phyloP scores from a whole-genome alignment of 2,113 vertebrate genomes.

The Chaetura pelagica region DNA sequence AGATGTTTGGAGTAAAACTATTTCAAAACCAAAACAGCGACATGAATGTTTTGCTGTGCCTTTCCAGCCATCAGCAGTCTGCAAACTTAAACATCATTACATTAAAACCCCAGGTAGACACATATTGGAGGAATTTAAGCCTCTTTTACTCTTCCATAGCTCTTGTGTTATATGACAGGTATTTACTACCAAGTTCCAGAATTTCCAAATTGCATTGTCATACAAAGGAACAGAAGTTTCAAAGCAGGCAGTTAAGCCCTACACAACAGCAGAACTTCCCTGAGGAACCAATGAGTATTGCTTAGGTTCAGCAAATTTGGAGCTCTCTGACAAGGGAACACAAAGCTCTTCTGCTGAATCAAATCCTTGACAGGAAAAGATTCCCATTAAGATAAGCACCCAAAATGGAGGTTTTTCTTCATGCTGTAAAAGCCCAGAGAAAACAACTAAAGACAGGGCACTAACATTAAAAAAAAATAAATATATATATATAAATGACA shows the following conservation, averaged over 20 bases:
- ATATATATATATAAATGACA: not conserved
- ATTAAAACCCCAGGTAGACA: not conserved
- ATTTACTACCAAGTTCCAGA: not conserved
- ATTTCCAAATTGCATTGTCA: not conserved
- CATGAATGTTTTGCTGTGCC: not conserved
- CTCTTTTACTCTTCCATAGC: not conserved
- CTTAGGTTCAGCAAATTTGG: not conserved
- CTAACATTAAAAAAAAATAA: not conserved
- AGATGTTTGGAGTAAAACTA: not conserved
- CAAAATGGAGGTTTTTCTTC: not conserved
- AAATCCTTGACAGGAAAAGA: not conserved
- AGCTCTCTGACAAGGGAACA: not conserved
- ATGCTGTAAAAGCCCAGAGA: not conserved
- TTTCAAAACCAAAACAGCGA: not conserved
- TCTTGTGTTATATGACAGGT: not conserved
- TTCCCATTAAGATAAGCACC: not conserved
- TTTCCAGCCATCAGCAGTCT: not conserved
- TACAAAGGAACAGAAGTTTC: not conserved
- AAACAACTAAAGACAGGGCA: not conserved
- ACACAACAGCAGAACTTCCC: not conserved
- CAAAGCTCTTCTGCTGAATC: not conserved
- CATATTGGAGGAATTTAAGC: not conserved
- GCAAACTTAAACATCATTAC: not conserved
- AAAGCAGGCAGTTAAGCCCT: not conserved
- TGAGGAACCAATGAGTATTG: not conserved